Evolutionary conservation across 2,113 vertebrate species (phyloP).

Genomic region (crab-eating macaque (Macaca fascicularis)): DNA sequence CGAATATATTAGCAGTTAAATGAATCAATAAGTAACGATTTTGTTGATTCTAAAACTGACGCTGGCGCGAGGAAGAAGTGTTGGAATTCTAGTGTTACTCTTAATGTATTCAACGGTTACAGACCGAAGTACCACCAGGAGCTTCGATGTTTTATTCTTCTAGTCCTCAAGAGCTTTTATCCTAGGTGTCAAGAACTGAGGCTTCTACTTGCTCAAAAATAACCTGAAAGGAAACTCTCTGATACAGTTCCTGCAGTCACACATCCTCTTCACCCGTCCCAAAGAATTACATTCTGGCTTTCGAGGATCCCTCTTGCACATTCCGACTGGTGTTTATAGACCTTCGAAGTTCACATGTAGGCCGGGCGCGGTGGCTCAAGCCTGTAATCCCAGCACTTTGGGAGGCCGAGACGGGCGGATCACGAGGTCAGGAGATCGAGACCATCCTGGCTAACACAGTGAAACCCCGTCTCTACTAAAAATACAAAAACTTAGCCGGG

Average conservation of each 20-base stretch:
- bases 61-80: background rate
- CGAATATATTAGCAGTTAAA: background rate
- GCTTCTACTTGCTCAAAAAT: background rate
- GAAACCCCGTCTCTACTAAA: too few relatives aligned
- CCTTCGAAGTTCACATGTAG: too few relatives aligned
- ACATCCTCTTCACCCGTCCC: background rate
- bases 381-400: too few relatives aligned
- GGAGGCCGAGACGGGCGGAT: too few relatives aligned
- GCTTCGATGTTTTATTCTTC: background rate
- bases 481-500: too few relatives aligned
- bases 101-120: too few relatives aligned
- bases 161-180: too few relatives aligned
- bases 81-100: background rate
- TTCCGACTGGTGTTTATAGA: accelerated
- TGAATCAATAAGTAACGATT: background rate
- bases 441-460: too few relatives aligned
- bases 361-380: too few relatives aligned
- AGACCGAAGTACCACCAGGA: accelerated
- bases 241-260: too few relatives aligned
- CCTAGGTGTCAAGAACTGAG: background rate
- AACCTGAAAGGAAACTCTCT: background rate
- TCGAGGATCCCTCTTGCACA: background rate
- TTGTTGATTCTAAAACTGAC: background rate
- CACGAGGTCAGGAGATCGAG: too few relatives aligned
- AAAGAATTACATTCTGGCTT: background rate